Conservation (phyloP, 2,888 invertebrate genomes). For the Lampropteryx suffumata region DNA sequence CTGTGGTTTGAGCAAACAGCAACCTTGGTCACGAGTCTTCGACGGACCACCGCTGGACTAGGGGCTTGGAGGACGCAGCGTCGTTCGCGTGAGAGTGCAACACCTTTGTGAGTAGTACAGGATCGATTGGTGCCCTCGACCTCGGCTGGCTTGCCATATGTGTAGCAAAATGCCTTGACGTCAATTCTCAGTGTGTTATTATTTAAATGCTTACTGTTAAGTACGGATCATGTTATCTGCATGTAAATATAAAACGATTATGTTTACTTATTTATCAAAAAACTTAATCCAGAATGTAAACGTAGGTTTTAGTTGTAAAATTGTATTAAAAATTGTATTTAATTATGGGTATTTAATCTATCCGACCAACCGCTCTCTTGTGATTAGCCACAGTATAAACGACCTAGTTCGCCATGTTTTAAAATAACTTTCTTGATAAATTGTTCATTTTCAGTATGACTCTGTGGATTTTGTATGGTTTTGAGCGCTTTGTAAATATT, state of each 20-base stretch:
- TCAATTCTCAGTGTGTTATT: conserved; percentile 83
- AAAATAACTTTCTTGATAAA: conserved; percentile 51
- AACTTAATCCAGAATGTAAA: conserved; percentile 76
- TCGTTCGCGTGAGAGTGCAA: conserved; percentile 23
- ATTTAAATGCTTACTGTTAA: conserved; percentile 80
- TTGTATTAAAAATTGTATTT: conserved; percentile 82
- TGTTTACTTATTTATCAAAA: conserved; percentile 82
- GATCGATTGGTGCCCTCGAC: conserved; percentile 44
- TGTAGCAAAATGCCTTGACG: conserved; percentile 79
- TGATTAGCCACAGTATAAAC: conserved; percentile 69
- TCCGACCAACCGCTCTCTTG: conserved; percentile 79
- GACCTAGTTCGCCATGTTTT: conserved; percentile 63
- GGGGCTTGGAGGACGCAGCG: conserved; percentile 39
- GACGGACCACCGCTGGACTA: conserved; percentile 74
- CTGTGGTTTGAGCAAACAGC: conserved; percentile 76
- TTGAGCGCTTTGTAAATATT: conserved; percentile 79
- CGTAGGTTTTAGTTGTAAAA: conserved; percentile 81
- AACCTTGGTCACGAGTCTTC: conserved; percentile 75
- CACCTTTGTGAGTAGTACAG: conserved; percentile 26
- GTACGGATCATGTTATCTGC: conserved; percentile 78
- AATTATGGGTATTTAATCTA: conserved; percentile 78
- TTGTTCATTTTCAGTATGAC: conserved; percentile 54
- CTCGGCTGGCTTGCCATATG: conserved; percentile 72
- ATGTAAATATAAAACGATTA: conserved; percentile 78
- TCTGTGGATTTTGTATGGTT: conserved; percentile 72